Evolutionary conservation across 2,113 vertebrate species (phyloP).

Genomic region (Colaptes auratus): DNA sequence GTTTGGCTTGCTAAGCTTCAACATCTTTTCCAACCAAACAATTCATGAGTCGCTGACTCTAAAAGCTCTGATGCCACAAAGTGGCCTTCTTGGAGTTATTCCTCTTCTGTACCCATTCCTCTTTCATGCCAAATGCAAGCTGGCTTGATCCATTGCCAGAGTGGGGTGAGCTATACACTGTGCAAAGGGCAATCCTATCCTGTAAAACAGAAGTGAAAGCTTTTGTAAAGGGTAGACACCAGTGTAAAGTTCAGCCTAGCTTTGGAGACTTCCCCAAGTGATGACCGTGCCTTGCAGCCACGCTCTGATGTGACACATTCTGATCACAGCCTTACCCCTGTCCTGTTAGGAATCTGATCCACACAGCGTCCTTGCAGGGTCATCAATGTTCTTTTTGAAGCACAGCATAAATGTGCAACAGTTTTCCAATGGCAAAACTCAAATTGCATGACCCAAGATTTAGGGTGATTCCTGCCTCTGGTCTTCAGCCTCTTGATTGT

Average conservation of each 20-base stretch:
- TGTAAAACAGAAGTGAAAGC: neutral
- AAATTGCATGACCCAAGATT: neutral
- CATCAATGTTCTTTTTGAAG: neutral
- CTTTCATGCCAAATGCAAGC: neutral
- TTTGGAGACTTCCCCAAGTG: neutral
- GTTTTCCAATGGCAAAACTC: neutral
- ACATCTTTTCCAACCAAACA: too few relatives aligned
- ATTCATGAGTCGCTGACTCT: too few relatives aligned
- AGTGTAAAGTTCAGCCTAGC: neutral
- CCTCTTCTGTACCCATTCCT: neutral
- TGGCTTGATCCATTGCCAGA: neutral
- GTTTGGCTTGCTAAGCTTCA: too few relatives aligned
- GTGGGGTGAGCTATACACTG: neutral
- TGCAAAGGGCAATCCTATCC: neutral
- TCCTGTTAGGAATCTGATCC: neutral
- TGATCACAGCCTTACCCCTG: neutral
- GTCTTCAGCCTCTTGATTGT: neutral
- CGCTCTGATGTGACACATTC: neutral
- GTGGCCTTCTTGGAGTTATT: neutral
- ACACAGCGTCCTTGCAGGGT: neutral
- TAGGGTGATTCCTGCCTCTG: neutral
- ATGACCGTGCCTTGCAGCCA: neutral
- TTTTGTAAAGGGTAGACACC: neutral
- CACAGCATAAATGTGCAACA: neutral
- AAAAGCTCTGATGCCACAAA: neutral